Evolutionary conservation across 1,140 invertebrate genomes (phyloP), one percentile per base, ranked within the genome.

Genomic region (Drosophila prosaltans): DNA sequence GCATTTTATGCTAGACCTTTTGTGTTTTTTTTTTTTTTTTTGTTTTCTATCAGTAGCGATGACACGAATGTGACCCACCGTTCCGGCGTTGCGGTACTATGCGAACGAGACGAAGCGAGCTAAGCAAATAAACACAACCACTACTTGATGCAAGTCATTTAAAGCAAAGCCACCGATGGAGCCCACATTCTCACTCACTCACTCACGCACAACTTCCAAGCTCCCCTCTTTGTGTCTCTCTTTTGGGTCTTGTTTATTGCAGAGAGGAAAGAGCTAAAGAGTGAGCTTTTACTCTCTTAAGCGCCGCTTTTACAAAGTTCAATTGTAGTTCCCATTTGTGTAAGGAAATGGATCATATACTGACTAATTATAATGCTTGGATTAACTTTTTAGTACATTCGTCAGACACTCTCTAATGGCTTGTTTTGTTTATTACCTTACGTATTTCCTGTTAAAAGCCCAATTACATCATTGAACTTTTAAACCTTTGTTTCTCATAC

Each of bases 101-200:
- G 64, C 76, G 57, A 66, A 58, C 67, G 69, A 80, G 69, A 58
- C 67, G 69, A 89, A 67, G 51, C 60, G 77, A 64, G 68, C 68
- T 83, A 68, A 78, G 73, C 65, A 86, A 86, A 88, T 86, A 89
- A 86, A 73, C 67, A 65, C 36, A 41, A 26, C n/a, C 24, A 2
- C 26, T 57, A 40, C 68, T 55, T 54, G 70, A 61, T 45, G 26
- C 51, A 55, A 59, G 68, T 57, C 69, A 88, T 83, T 88, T 86
- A 83, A 86, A 80, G 83, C 83, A 36, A 36, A 36, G 32, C 32
- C 32, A 36, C 32, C 1, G 32, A 36, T 36, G 1, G 32, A 7
- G 32, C 32, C 32, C 32, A 36, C 32, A 36, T 36, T 36, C 32
- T 36, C 32, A 36, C 32, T 36, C 32, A 36, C 32, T 36, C 40